Percentiles rank a stretch among this genome's conserved stretches.
phyloP scores from a whole-genome alignment of 2,113 vertebrate genomes.

The Hypanus sabinus region DNA sequence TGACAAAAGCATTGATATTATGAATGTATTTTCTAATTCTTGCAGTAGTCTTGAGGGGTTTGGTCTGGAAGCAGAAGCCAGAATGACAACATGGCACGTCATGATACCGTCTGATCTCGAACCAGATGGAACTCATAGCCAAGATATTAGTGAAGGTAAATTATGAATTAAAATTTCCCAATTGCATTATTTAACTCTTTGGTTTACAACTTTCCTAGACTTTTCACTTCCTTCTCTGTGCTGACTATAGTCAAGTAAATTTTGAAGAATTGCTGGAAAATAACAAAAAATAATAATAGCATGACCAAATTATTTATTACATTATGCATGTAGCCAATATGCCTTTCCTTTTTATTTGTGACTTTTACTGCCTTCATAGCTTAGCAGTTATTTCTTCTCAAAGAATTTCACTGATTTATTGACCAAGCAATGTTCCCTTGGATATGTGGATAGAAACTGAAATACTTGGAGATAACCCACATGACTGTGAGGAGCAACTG shows the following conservation, averaged over 20 bases:
- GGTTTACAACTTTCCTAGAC: neutral
- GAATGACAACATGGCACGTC: constrained; percentile 98
- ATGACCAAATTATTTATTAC: neutral
- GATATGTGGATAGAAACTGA: too few species aligned
- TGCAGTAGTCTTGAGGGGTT: constrained; percentile 87
- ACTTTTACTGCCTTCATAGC: neutral
- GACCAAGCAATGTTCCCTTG: too few species aligned
- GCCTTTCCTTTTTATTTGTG: neutral
- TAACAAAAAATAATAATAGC: neutral
- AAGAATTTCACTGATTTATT: neutral
- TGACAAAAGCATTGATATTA: neutral
- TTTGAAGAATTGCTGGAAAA: neutral
- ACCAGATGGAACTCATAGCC: constrained; percentile 72
- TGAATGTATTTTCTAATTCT: constrained; percentile 32
- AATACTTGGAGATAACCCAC: too few species aligned
- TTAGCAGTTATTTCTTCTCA: neutral
- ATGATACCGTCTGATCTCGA: constrained; percentile 89
- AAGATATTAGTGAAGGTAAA: constrained; percentile 89
- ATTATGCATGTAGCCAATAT: neutral
- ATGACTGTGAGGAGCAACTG: too few species aligned
- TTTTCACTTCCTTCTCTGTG: neutral
- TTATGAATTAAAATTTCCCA: neutral
- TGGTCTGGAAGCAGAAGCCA: constrained; percentile 91
- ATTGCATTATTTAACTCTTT: neutral
- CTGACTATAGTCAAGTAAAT: neutral